Evolutionary conservation across 2,888 invertebrate species (phyloP).

Genomic region (Stenurella melanura): DNA sequence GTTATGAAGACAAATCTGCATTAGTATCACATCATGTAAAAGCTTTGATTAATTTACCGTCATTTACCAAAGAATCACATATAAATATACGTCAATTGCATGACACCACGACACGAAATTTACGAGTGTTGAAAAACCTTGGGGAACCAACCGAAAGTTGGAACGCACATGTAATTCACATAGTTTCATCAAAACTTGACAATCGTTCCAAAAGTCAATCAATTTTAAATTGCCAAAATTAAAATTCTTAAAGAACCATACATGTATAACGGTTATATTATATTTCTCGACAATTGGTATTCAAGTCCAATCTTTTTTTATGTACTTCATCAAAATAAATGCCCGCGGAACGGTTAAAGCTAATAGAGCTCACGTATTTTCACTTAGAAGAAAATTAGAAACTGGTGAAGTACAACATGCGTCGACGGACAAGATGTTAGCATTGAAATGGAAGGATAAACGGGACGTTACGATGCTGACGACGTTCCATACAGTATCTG

Average conservation of each 20-base stretch:
- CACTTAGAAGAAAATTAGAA: too few relatives aligned
- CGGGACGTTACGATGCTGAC: too few relatives aligned
- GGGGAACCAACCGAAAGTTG: slow-evolving; percentile 36
- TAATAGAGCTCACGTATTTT: too few relatives aligned
- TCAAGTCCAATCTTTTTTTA: too few relatives aligned
- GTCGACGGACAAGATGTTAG: too few relatives aligned
- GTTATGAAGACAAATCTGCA: slow-evolving; percentile 36
- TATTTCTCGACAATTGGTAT: too few relatives aligned
- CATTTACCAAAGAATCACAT: slow-evolving; percentile 32
- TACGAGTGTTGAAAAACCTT: slow-evolving; percentile 30
- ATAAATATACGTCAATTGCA: slow-evolving; percentile 24
- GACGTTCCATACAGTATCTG: too few relatives aligned
- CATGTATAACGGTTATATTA: too few relatives aligned
- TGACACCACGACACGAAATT: slow-evolving; percentile 17
- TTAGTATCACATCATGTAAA: slow-evolving; percentile 34
- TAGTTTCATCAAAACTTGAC: slow-evolving; percentile 33
- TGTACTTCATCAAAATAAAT: too few relatives aligned
- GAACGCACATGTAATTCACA: slow-evolving; percentile 31
- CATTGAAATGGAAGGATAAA: too few relatives aligned
- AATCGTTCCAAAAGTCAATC: slow-evolving; percentile 19
- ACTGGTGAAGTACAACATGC: too few relatives aligned
- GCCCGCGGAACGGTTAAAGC: too few relatives aligned
- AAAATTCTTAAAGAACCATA: slow-evolving; percentile 37
- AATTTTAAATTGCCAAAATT: slow-evolving; percentile 22
- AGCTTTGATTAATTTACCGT: slow-evolving; percentile 25